These are phyloP conservation scores for Orthosia gracilis DNA, from an alignment of 2,888 invertebrate species.

Conservation along the genomic window DNA sequence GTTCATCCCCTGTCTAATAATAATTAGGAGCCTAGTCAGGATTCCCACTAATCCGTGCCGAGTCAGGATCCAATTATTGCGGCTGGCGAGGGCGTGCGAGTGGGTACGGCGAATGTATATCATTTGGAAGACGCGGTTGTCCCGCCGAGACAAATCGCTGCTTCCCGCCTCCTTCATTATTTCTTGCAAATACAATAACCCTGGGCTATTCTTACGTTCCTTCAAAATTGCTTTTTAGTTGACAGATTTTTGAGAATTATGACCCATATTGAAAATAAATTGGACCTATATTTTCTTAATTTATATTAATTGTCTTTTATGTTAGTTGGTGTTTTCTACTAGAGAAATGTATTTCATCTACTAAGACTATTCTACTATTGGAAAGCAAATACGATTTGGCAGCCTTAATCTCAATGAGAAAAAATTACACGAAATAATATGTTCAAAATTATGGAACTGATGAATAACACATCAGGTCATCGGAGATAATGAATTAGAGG, in stretches of 20 bases:
- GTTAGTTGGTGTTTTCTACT: not conserved
- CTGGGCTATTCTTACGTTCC: slow-evolving; percentile 58
- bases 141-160: slow-evolving; percentile 64
- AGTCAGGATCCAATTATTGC: slow-evolving; percentile 48
- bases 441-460: too few species aligned
- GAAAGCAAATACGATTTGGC: not conserved
- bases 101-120: slow-evolving; percentile 56
- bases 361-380: not conserved
- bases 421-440: too few species aligned
- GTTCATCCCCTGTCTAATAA: slow-evolving; percentile 10
- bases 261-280: too few species aligned
- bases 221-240: too few species aligned
- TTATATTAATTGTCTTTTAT: too few species aligned
- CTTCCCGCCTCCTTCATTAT: slow-evolving; percentile 66
- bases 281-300: too few species aligned
- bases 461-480: too few species aligned
- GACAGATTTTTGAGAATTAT: too few species aligned
- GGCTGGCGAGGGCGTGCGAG: slow-evolving; percentile 46
- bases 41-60: slow-evolving; percentile 29
- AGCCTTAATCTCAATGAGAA: too few species aligned
- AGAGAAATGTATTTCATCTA: not conserved
- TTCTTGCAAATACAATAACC: slow-evolving; percentile 57
- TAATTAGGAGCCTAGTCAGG: slow-evolving; percentile 27
- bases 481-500: too few species aligned
- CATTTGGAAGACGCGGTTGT: slow-evolving; percentile 49